Conservation (phyloP, 1,140 invertebrate species). For the Microplitis mediator region DNA sequence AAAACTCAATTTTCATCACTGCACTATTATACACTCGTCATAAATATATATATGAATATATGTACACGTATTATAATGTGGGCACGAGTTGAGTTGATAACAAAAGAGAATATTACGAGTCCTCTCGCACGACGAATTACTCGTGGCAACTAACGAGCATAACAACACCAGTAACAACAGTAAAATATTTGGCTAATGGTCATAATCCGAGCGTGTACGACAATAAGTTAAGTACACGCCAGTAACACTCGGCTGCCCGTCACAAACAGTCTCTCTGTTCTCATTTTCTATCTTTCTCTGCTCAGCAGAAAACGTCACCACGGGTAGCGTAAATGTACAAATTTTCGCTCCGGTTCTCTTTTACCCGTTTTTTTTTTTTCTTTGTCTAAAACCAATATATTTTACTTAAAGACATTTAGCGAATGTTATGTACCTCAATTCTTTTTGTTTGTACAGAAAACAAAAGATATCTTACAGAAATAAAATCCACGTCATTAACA, state of each 20-base stretch:
- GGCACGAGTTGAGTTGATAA: constrained; percentile 17
- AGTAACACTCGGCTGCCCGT: constrained; percentile 51
- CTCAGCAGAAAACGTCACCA: not conserved
- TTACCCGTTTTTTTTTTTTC: too few species aligned
- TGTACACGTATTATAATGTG: not conserved
- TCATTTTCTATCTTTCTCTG: constrained; percentile 13
- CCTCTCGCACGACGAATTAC: constrained; percentile 41
- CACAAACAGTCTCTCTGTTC: constrained; percentile 43
- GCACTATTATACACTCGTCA: too few species aligned
- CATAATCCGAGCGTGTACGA: constrained; percentile 52
- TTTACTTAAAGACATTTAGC: too few species aligned
- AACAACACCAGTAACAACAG: constrained; percentile 46
- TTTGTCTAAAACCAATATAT: too few species aligned
- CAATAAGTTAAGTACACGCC: constrained; percentile 55
- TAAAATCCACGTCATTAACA: too few species aligned
- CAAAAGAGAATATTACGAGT: constrained; percentile 39
- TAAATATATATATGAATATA: not conserved
- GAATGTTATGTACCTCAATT: too few species aligned
- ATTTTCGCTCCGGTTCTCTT: constrained; percentile 24
- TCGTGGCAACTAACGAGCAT: constrained; percentile 49
- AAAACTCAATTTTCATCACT: not conserved
- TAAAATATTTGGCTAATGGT: constrained; percentile 55
- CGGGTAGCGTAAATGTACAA: constrained; percentile 28
- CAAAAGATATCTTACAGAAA: too few species aligned
- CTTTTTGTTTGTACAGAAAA: too few species aligned